Evolutionary conservation across 2,113 vertebrate species (phyloP), one percentile per base, ranked within the genome.

Genomic region (Penelope pileata): DNA sequence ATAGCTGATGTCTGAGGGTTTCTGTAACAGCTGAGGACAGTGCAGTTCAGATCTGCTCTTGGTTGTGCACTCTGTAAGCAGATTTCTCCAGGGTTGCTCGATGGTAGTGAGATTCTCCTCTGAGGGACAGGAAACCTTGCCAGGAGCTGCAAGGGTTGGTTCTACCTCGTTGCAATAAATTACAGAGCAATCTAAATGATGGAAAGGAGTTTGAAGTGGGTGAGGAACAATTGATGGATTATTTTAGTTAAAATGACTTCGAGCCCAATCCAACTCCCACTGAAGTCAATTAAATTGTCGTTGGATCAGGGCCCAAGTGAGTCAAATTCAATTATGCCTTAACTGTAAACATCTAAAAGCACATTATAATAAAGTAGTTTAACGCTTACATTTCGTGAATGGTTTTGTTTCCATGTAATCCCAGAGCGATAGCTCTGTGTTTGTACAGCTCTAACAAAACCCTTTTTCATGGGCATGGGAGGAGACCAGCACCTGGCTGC

Each of bases 211-310:
- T 88, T 91, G 90, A 58, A 88, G 86, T 81, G 92, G 88, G 88
- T 88, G 91, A 96, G 73, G 91, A 90, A 88, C 80, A 95, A 96
- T 84, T 95, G 96, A 88, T 86, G 92, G 94, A 93, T 96, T 96
- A 91, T 92, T 96, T 96, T 72, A 78, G 92, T 58, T 86, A 78
- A 90, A 97, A 82, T 93, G 88, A 92, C 86, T 96, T 88, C 43
- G 8, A 93, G 88, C 83, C 69, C 76, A 40, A 19, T 93, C 68
- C 88, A 91, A 81, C 96, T 97, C 96, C 95, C 69, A 95, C 94
- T 95, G 91, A 93, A 96, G 88, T 95, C 93, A 93, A 96, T 96
- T 96, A 96, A 95, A 84, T 83, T 0, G 8, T 23, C 7, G 24
- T 70, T 97, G 96, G 93, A 48, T 43, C 15, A 1, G 58, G 66